These are phyloP conservation scores for Nemapogon koenigi DNA, from an alignment of 2,888 invertebrate genomes.

Conservation along the genomic window DNA sequence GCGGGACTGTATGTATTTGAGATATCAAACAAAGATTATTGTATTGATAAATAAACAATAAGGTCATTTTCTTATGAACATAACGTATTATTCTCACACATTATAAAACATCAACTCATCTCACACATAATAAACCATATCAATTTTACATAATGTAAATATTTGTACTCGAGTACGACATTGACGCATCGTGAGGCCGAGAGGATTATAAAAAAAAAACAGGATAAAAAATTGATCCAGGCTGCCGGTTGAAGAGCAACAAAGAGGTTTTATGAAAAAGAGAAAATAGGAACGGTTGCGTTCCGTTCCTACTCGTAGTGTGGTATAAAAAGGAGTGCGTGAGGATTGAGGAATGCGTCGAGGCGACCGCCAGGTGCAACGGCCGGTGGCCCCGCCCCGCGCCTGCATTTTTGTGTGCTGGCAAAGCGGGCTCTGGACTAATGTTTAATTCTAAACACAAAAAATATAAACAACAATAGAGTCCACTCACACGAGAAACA, in stretches of 20 bases:
- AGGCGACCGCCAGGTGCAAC: conserved; percentile 56
- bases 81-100: background rate
- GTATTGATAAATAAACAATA: too few relatives aligned
- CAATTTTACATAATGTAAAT: conserved; percentile 32
- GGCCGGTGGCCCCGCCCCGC: conserved; percentile 49
- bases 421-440: conserved; percentile 1
- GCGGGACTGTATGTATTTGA: too few relatives aligned
- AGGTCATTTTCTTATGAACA: background rate
- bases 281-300: conserved; percentile 37
- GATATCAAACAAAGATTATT: too few relatives aligned
- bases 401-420: conserved; percentile 46
- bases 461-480: background rate
- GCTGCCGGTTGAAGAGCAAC: conserved; percentile 25
- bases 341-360: conserved; percentile 60
- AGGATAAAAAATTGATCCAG: conserved; percentile 36
- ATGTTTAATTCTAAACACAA: background rate
- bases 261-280: conserved; percentile 36
- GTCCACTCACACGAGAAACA: too few relatives aligned
- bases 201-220: conserved; percentile 26
- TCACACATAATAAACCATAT: too few relatives aligned
- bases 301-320: conserved; percentile 34
- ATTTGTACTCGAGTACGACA: conserved; percentile 32
- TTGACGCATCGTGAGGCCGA: background rate
- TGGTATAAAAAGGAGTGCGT: conserved; percentile 60
- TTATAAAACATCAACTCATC: background rate